These are phyloP conservation scores for Beroe forskalii DNA, from an alignment of 37 sponge, comb jelly and placozoan genomes.

Conservation along the genomic window DNA sequence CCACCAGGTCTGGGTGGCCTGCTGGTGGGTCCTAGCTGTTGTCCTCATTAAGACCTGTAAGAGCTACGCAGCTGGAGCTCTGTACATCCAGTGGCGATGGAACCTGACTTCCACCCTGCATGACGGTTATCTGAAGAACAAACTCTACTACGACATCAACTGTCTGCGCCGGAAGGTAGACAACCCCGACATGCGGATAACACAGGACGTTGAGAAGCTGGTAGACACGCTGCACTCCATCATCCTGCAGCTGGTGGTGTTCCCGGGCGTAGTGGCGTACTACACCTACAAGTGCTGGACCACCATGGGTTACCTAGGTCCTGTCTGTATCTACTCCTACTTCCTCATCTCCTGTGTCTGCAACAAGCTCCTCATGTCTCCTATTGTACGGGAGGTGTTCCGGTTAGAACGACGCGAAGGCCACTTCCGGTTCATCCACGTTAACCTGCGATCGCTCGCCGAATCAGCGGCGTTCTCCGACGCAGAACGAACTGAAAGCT, in stretches of 20 bases:
- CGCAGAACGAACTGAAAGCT: background rate
- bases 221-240: slow-evolving; percentile 24
- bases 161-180: background rate
- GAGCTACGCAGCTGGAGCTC: slow-evolving; percentile 57
- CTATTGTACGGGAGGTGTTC: slow-evolving; percentile 35
- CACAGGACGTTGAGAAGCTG: slow-evolving; percentile 57
- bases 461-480: slow-evolving; percentile 54
- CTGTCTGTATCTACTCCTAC: slow-evolving; percentile 48
- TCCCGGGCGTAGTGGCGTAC: slow-evolving; percentile 46
- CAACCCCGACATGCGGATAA: slow-evolving; percentile 63
- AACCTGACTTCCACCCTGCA: slow-evolving; percentile 3
- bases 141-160: slow-evolving; percentile 31
- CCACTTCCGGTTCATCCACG: slow-evolving; percentile 35
- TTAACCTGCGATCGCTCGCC: background rate
- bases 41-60: slow-evolving; percentile 38
- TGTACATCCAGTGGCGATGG: slow-evolving; percentile 62
- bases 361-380: slow-evolving; percentile 30
- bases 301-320: slow-evolving; percentile 42
- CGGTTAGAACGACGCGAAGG: slow-evolving; percentile 26
- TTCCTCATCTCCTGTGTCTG: background rate
- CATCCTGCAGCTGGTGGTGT: slow-evolving; percentile 32
- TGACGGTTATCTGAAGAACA: background rate
- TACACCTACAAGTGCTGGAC: slow-evolving; percentile 62
- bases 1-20: slow-evolving; percentile 35
- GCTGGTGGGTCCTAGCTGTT: slow-evolving; percentile 44